Evolutionary conservation across 2,888 invertebrate species (phyloP).

Genomic region (Ametastegia equiseti): DNA sequence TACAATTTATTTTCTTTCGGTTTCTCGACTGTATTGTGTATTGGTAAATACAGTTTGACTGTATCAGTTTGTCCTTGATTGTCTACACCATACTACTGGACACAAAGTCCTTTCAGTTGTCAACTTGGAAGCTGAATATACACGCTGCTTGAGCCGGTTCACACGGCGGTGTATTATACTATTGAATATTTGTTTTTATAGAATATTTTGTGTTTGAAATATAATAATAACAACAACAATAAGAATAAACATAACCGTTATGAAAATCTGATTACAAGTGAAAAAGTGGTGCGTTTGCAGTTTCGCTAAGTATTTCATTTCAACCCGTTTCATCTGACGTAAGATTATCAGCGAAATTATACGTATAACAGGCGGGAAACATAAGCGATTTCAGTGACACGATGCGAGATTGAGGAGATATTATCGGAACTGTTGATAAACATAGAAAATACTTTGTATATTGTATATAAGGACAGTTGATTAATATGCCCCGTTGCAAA

Average conservation of each 20-base stretch:
- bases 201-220: background rate
- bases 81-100: background rate
- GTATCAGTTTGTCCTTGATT: background rate
- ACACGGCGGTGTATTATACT: background rate
- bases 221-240: too few species aligned
- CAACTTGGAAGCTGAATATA: background rate
- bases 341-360: background rate
- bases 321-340: background rate
- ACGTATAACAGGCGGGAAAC: background rate
- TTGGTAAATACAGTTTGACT: background rate
- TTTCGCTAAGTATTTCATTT: background rate
- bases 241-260: too few species aligned
- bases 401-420: background rate
- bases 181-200: background rate
- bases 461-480: background rate
- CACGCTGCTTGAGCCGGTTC: background rate
- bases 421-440: background rate
- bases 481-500: constrained; percentile 8
- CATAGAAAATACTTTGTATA: background rate
- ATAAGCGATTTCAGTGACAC: background rate
- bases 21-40: background rate
- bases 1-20: background rate
- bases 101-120: background rate
- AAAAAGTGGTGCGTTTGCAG: background rate
- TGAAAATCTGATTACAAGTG: background rate